Conservation (phyloP, 2,113 vertebrate genomes). For the Ramphastos sulfuratus region DNA sequence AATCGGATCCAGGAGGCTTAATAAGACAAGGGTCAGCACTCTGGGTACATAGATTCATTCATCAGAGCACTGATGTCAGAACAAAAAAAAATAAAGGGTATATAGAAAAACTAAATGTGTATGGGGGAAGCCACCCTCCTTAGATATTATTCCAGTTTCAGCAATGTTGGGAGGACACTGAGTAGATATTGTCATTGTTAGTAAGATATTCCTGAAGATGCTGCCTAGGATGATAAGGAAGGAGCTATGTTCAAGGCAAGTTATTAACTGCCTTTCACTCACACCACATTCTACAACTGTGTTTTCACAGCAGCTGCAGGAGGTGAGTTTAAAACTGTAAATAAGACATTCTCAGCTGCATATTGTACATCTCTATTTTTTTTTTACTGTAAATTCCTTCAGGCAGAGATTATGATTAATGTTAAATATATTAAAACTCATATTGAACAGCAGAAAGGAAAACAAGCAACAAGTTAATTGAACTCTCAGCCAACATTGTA, state of each 20-base stretch:
- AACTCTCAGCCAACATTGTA: not conserved
- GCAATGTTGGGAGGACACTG: not conserved
- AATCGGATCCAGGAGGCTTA: constrained; percentile 41
- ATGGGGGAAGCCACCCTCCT: not conserved
- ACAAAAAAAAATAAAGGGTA: not conserved
- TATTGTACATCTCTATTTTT: not conserved
- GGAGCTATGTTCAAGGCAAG: not conserved
- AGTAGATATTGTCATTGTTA: not conserved
- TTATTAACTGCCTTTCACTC: not conserved
- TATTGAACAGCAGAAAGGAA: not conserved
- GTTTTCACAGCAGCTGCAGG: not conserved
- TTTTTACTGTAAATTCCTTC: not conserved
- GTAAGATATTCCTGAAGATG: not conserved
- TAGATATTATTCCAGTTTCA: not conserved
- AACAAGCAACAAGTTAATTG: constrained; percentile 31
- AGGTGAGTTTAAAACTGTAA: not conserved
- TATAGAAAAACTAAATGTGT: not conserved
- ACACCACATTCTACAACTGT: not conserved
- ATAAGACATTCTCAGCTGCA: not conserved
- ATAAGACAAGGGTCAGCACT: constrained; percentile 56
- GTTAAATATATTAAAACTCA: constrained; percentile 33
- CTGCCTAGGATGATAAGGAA: not conserved
- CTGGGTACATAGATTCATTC: constrained; percentile 14
- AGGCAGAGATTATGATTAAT: constrained; percentile 9
- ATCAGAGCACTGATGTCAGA: not conserved